Evolutionary conservation across 2,888 invertebrate genomes (phyloP).

Genomic region (Physocephala rufipes): DNA sequence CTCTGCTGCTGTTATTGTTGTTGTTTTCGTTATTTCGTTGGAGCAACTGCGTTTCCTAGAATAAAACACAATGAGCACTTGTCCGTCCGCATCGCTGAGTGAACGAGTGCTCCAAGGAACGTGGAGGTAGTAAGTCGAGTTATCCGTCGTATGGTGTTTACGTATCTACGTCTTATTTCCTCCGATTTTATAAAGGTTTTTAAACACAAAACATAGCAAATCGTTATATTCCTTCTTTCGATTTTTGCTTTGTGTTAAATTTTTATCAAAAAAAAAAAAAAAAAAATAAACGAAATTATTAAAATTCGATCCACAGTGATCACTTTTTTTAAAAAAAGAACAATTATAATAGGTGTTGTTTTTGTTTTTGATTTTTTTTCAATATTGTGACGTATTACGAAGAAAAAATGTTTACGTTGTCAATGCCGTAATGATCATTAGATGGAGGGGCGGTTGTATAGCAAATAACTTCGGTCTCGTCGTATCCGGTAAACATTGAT

Average conservation of each 20-base stretch:
- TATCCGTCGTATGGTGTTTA: conserved; percentile 16
- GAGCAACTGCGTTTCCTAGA: background rate
- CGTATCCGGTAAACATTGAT: too few relatives aligned
- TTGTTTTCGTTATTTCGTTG: too few relatives aligned
- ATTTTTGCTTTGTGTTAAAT: background rate
- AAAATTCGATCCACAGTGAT: conserved; percentile 25
- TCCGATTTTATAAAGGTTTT: conserved; percentile 1
- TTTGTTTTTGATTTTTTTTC: conserved; percentile 6
- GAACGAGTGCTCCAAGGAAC: conserved; percentile 36
- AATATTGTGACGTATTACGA: conserved; percentile 19
- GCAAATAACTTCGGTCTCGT: too few relatives aligned
- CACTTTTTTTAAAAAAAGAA: too few relatives aligned
- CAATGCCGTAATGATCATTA: too few relatives aligned
- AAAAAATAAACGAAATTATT: conserved; percentile 18
- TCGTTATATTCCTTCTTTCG: background rate
- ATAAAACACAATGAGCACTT: conserved; percentile 1
- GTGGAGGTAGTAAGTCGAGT: conserved; percentile 32
- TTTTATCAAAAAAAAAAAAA: background rate
- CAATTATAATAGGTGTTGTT: background rate
- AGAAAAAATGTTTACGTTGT: conserved; percentile 21
- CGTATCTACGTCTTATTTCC: background rate
- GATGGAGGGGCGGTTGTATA: too few relatives aligned
- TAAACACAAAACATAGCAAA: background rate
- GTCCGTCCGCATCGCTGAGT: background rate
- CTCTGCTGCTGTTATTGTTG: too few relatives aligned